phyloP scores from a whole-genome alignment of 2,113 vertebrate genomes.

The Thomomys bottae region DNA sequence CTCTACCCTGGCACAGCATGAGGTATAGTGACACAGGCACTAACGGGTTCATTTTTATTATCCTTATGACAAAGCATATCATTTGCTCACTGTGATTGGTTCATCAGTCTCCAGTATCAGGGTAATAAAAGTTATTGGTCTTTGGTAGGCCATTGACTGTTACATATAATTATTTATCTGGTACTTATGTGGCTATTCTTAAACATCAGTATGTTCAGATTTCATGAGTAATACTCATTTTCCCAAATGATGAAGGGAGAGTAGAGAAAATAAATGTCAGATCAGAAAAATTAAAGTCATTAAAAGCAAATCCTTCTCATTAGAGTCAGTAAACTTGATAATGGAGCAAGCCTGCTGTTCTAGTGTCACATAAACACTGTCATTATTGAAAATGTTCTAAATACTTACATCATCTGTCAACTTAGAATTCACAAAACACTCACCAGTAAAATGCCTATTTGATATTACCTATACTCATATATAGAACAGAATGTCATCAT shows the following conservation, averaged over 20 bases:
- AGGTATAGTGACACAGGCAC: not conserved
- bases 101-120: not conserved
- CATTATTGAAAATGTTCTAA: not conserved
- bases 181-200: not conserved
- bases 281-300: not conserved
- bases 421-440: not conserved
- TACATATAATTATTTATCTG: not conserved
- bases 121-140: not conserved
- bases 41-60: not conserved
- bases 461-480: not conserved
- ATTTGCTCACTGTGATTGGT: not conserved
- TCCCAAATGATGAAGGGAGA: not conserved
- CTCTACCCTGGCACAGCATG: not conserved
- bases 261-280: not conserved
- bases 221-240: not conserved
- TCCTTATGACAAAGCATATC: not conserved
- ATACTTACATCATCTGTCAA: not conserved
- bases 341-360: not conserved
- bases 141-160: not conserved
- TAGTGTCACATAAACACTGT: not conserved
- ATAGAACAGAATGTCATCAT: not conserved
- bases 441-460: not conserved
- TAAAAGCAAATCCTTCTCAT: not conserved
- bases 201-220: not conserved
- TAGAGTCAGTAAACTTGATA: not conserved